Percentiles rank a stretch among this genome's conserved stretches.
Conservation (phyloP, 1,140 invertebrate genomes). For the Ostrea edulis region DNA sequence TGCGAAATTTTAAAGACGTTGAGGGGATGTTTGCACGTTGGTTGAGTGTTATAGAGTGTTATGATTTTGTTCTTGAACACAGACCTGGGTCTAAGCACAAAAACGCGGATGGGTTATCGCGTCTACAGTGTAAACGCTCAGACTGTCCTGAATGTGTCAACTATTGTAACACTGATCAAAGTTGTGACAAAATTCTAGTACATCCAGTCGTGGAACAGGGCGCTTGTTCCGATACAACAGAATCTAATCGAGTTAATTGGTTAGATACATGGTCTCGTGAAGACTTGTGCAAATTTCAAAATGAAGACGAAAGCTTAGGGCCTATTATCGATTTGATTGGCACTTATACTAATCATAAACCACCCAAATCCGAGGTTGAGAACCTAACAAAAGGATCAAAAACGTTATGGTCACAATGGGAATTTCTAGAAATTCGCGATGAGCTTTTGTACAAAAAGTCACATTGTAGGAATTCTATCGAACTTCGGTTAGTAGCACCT, state of each 20-base stretch:
- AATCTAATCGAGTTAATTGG: background rate
- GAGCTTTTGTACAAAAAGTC: background rate
- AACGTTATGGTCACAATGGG: background rate
- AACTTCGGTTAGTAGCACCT: conserved; percentile 46
- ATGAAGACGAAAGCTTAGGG: background rate
- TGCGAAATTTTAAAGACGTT: too few species aligned
- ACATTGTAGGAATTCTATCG: background rate
- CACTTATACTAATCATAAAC: background rate
- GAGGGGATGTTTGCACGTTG: conserved; percentile 10
- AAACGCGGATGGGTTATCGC: background rate
- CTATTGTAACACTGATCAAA: background rate
- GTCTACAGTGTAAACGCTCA: conserved; percentile 5
- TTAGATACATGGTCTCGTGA: background rate
- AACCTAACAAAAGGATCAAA: conserved; percentile 5
- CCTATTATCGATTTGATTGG: background rate
- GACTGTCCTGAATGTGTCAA: conserved; percentile 37
- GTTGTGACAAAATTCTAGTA: background rate
- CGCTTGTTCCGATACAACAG: background rate
- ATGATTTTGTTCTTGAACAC: background rate
- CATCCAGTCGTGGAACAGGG: background rate
- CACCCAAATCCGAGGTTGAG: background rate
- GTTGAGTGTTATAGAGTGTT: conserved; percentile 2
- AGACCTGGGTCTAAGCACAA: background rate
- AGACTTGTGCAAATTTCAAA: background rate
- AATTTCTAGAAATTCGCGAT: conserved; percentile 3